Evolutionary conservation across 2,797 vertebrate genomes (phyloP).

Genomic region (Cottoperca gobio): DNA sequence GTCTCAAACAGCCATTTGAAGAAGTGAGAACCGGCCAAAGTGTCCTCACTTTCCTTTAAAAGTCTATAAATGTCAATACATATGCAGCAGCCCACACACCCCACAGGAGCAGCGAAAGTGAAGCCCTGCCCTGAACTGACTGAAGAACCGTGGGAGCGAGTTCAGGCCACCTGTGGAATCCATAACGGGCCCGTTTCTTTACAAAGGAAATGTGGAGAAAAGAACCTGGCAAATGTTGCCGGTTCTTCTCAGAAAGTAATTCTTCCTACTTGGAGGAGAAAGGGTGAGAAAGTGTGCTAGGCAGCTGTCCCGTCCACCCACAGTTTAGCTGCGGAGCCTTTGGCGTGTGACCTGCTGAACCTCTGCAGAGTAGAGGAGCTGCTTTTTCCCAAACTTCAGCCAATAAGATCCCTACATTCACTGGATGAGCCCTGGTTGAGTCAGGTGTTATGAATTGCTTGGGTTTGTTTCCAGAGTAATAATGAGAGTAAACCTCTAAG

Average conservation of each 20-base stretch:
- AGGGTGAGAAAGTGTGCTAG: conserved; percentile 48
- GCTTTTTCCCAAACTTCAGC: conserved; percentile 5
- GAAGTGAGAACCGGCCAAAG: background rate
- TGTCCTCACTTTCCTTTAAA: background rate
- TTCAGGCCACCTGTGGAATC: conserved; percentile 69
- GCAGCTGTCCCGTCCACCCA: conserved; percentile 55
- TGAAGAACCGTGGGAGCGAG: conserved; percentile 48
- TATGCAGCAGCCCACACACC: background rate
- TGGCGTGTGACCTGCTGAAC: conserved; percentile 39
- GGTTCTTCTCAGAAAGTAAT: conserved; percentile 64
- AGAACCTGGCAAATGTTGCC: conserved; percentile 51
- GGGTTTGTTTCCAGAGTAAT: conserved; percentile 10
- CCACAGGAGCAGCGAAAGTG: background rate
- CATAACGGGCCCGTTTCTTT: conserved; percentile 74
- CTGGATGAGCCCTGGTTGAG: conserved; percentile 2
- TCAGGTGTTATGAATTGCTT: conserved; percentile 30
- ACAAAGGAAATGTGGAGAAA: conserved; percentile 61
- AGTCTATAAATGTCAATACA: background rate
- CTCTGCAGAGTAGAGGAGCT: conserved; percentile 2
- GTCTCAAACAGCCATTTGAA: background rate
- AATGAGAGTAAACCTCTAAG: conserved; percentile 7
- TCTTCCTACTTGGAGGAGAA: conserved; percentile 58
- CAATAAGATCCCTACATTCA: conserved; percentile 1
- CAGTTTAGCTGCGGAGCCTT: conserved; percentile 28
- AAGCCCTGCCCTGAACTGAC: conserved; percentile 40